Base-by-base conservation (phyloP, 2,888 invertebrate species). In the Limulus polyphemus region DNA sequence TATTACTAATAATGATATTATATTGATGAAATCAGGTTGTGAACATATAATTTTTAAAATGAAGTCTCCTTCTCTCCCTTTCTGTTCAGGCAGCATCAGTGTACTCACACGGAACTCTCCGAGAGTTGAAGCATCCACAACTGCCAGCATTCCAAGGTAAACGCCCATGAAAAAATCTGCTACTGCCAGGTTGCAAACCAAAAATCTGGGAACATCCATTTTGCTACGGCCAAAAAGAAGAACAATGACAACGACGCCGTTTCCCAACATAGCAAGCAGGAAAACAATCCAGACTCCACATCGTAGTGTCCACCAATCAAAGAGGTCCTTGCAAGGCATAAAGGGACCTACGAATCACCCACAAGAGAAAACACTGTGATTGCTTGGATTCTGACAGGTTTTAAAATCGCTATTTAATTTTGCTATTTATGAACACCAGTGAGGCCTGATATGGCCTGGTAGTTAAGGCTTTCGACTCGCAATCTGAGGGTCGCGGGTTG, bases 251-350 rank as follows among this genome's bases (percentile, higher is more conserved):
- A 97, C 95, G 0, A 90, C 90, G 56, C 93, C 94, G 76, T 98
- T 98, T 67, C 98, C 98, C 58, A 97, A 82, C 80, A 98, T 84
- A 52, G 97, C 94, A 71, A 95, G 81, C 62, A 97, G 83, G 78
- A 97, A 97, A 55, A 98, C 94, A 14, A 93, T 86, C 97, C 98
- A 98, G 58, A 97, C 93, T 17, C 95, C 94, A 75, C 94, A 95
- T 54, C 94, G 84, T 71, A 95, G 79, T 7, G 93, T 92, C 95
- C 95, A 95, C 94, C 94, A 95, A 75, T 94, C 94, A 77, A 97
- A 95, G 61, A 95, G 81, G 77, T 95, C 95, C 74, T 90, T 88
- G 76, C 95, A 97, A 5, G 95, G 95, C 73, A 94, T 80, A 79
- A 95, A 95, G 3, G 95, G 94, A 47, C 90, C 91, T 85, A 77